Conservation (phyloP, 2,797 vertebrate species). For the Pantherophis vulpinus region DNA sequence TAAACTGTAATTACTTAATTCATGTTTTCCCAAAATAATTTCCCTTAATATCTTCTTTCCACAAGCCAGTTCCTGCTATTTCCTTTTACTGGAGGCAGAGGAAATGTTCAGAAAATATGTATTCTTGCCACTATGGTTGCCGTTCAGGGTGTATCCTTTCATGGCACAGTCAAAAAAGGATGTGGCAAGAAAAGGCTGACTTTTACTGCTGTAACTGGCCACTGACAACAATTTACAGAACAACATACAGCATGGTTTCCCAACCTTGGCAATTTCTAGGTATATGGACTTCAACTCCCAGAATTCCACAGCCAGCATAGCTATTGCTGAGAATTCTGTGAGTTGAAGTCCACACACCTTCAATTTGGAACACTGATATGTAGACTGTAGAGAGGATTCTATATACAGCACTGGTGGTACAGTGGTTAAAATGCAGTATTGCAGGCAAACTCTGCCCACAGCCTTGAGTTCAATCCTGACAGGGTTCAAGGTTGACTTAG, state of each 20-base stretch:
- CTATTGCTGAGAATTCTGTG: background rate
- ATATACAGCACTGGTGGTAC: background rate
- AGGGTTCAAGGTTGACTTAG: background rate
- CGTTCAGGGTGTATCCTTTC: background rate
- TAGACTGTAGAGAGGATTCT: background rate
- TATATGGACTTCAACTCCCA: background rate
- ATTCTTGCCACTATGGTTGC: background rate
- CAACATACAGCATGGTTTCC: background rate
- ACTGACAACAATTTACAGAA: background rate
- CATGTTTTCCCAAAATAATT: background rate
- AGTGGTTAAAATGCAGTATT: background rate
- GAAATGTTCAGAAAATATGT: background rate
- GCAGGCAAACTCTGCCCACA: background rate
- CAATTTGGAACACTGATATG: background rate
- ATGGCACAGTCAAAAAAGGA: background rate
- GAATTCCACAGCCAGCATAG: background rate
- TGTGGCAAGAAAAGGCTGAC: background rate
- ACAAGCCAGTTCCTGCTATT: background rate
- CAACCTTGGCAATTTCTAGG: background rate
- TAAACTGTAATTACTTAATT: constrained; percentile 4
- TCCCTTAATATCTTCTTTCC: background rate
- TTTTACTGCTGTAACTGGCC: background rate
- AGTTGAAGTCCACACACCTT: background rate
- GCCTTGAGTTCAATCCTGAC: background rate
- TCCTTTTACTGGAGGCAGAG: background rate